phyloP scores from a whole-genome alignment of 2,888 invertebrate species.

The Augiades crinisus region DNA sequence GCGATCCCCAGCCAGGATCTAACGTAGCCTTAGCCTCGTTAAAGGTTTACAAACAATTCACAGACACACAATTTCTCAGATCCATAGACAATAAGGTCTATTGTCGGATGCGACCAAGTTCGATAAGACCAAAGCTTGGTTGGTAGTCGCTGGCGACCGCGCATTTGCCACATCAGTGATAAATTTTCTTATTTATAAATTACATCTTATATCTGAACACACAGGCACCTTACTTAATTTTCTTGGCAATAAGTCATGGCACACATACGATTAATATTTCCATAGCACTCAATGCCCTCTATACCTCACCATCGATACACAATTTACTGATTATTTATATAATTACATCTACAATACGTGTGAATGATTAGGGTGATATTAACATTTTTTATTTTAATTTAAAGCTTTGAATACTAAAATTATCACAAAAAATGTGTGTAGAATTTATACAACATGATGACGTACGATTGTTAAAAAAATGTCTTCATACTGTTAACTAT shows the following conservation, averaged over 20 bases:
- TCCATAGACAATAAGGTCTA: background rate
- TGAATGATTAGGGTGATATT: constrained; percentile 5
- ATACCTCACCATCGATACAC: background rate
- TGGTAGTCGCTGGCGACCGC: background rate
- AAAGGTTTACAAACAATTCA: no score
- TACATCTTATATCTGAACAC: constrained; percentile 67
- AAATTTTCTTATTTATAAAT: constrained; percentile 40
- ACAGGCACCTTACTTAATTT: constrained; percentile 70
- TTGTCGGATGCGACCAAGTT: background rate
- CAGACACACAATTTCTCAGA: background rate
- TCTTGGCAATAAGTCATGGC: constrained; percentile 72
- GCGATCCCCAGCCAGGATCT: background rate
- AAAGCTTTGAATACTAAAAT: constrained; percentile 55
- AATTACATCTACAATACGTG: constrained; percentile 7
- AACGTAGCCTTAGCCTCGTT: no score
- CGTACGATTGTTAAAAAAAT: background rate
- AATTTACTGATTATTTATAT: background rate
- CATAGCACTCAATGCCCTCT: constrained; percentile 37
- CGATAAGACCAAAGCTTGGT: no score
- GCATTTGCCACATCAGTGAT: constrained; percentile 8
- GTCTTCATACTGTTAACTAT: background rate
- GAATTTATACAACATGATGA: background rate
- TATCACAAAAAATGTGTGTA: constrained; percentile 51
- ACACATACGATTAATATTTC: constrained; percentile 42
- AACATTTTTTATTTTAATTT: constrained; percentile 38